Conservation (phyloP, 2,113 vertebrate species). For the Pandion haliaetus region DNA sequence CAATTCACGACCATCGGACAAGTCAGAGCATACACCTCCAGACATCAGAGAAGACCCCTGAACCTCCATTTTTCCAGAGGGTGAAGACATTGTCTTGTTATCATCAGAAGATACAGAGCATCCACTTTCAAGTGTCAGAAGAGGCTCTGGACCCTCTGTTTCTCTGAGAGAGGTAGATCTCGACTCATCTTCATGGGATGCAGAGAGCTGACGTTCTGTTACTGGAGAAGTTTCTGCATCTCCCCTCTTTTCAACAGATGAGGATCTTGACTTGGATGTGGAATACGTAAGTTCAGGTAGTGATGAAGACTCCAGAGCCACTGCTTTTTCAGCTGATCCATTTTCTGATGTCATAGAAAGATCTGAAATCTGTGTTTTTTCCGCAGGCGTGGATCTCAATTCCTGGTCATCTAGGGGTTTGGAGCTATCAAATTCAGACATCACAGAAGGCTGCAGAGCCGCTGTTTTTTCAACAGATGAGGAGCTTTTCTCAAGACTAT, state of each 20-base stretch:
- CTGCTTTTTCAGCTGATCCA: constrained; percentile 34
- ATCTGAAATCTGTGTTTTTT: neutral
- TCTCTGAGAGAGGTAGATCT: neutral
- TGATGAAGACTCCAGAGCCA: neutral
- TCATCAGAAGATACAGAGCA: constrained; percentile 58
- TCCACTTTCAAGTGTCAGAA: neutral
- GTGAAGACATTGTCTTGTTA: neutral
- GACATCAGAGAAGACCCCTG: constrained; percentile 38
- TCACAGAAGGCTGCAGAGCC: constrained; percentile 28
- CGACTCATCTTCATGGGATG: constrained; percentile 17
- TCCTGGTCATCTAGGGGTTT: constrained; percentile 62
- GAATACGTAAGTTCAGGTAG: neutral
- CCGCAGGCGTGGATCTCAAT: constrained; percentile 62
- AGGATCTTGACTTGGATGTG: neutral
- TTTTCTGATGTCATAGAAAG: neutral
- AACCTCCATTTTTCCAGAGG: neutral
- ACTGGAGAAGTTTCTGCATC: constrained; percentile 12
- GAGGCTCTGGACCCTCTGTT: constrained; percentile 10
- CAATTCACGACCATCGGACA: neutral
- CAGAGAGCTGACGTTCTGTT: constrained; percentile 39
- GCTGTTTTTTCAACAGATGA: constrained; percentile 35
- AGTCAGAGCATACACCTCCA: constrained; percentile 39
- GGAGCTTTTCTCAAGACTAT: constrained; percentile 72
- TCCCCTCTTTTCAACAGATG: neutral
- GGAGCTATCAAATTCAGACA: constrained; percentile 63